Percentiles rank a stretch among this genome's conserved stretches.
Evolutionary conservation across 2,888 invertebrate genomes (phyloP).

Genomic region (Andrena camellia): DNA sequence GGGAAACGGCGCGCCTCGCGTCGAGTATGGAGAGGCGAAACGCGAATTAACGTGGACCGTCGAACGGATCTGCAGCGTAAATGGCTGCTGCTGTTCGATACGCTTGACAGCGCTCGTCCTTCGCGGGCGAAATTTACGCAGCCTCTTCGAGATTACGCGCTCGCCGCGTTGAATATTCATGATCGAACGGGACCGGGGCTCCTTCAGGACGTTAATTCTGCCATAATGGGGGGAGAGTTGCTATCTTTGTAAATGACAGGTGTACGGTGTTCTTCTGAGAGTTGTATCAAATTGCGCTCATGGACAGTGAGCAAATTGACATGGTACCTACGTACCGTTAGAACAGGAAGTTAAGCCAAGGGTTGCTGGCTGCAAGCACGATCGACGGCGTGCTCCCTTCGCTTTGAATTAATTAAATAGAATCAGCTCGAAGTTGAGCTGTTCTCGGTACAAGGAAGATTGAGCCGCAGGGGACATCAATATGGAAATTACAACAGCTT

Average conservation of each 20-base stretch:
- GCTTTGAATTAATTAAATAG: conserved; percentile 51
- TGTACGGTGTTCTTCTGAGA: background rate
- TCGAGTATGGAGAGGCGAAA: background rate
- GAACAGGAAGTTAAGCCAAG: conserved; percentile 8
- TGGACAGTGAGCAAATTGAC: background rate
- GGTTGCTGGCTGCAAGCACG: conserved; percentile 13
- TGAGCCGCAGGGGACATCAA: background rate
- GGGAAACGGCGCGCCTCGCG: background rate
- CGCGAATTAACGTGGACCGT: background rate
- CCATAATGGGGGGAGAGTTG: conserved; percentile 1
- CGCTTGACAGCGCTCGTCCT: conserved; percentile 16
- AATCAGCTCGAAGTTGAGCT: conserved; percentile 25
- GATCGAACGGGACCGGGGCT: conserved; percentile 46
- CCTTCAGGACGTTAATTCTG: conserved; percentile 42
- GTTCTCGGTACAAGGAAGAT: background rate
- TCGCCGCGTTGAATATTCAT: conserved; percentile 72
- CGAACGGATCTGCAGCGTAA: background rate
- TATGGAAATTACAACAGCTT: conserved; percentile 17
- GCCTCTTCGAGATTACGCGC: conserved; percentile 60
- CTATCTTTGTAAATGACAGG: conserved; percentile 24
- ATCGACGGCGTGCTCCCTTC: conserved; percentile 37
- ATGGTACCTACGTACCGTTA: too few species aligned
- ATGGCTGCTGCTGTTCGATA: background rate
- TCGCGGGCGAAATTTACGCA: conserved; percentile 54
- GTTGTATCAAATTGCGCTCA: background rate